phyloP scores from a whole-genome alignment of 2,888 invertebrate genomes.

The Eupithecia exiguata region DNA sequence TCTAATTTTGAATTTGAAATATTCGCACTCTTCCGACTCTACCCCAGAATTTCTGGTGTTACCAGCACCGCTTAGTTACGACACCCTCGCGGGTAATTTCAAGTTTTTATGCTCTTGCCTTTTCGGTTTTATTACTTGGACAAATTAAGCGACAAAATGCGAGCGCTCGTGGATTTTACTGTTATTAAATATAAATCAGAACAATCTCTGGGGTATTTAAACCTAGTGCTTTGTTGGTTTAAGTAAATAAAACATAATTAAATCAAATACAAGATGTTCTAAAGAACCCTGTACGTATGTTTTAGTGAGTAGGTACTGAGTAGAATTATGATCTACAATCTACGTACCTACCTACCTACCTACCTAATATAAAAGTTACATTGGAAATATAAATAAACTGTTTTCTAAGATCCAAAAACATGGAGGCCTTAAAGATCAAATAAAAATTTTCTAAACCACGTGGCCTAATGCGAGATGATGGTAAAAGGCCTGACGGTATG shows the following conservation, averaged over 20 bases:
- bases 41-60: conserved; percentile 18
- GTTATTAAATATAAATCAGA: conserved; percentile 9
- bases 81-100: conserved; percentile 34
- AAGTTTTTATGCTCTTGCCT: conserved; percentile 26
- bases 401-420: background rate
- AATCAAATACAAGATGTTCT: background rate
- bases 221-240: background rate
- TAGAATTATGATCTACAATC: background rate
- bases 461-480: too few relatives aligned
- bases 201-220: background rate
- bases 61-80: conserved; percentile 24
- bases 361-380: background rate
- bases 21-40: background rate
- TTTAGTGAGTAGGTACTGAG: background rate
- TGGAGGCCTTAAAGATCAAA: too few relatives aligned
- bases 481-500: too few relatives aligned
- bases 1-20: conserved; percentile 22
- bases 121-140: conserved; percentile 23
- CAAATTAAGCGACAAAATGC: conserved; percentile 11
- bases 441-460: too few relatives aligned
- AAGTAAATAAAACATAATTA: background rate
- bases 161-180: conserved; percentile 6
- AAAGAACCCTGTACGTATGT: background rate
- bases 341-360: background rate
- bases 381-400: background rate